Evolutionary conservation across 2,888 invertebrate genomes (phyloP).

Genomic region (Caprella mutica): DNA sequence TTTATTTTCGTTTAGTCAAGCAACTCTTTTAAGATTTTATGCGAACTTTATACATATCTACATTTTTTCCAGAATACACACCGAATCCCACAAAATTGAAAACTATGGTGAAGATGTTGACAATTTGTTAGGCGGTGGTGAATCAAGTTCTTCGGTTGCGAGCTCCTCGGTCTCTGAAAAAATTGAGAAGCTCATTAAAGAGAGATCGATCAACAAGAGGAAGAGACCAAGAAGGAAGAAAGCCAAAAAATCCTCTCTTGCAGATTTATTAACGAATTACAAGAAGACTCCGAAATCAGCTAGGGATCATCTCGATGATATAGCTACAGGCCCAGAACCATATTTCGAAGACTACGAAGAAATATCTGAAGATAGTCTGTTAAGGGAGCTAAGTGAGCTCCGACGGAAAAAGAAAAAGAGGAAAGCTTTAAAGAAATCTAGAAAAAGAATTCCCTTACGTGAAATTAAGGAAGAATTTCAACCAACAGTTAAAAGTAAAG

Average conservation of each 20-base stretch:
- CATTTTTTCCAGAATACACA: conserved; percentile 14
- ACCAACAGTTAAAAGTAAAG: no score
- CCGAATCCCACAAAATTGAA: conserved; percentile 29
- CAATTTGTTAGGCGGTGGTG: conserved; percentile 9
- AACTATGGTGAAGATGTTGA: conserved; percentile 21
- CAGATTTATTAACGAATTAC: not conserved
- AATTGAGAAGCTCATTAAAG: not conserved
- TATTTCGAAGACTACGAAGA: conserved; percentile 5
- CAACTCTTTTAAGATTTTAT: not conserved
- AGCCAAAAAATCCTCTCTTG: not conserved
- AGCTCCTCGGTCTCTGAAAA: not conserved
- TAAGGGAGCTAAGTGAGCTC: no score
- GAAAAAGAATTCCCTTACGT: no score
- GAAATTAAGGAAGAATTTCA: no score
- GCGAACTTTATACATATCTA: not conserved
- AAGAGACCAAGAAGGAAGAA: not conserved
- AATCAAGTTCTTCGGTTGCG: not conserved
- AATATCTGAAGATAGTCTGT: not conserved
- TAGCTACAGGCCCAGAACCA: conserved; percentile 3
- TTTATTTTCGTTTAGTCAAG: no score
- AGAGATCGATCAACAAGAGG: not conserved
- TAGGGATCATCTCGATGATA: not conserved
- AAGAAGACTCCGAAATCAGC: not conserved
- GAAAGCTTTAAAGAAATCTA: no score
- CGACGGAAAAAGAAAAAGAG: no score